Evolutionary conservation across 2,797 vertebrate genomes (phyloP), one percentile per base, ranked within the genome.

Genomic region (Pantherophis alleghaniensis): DNA sequence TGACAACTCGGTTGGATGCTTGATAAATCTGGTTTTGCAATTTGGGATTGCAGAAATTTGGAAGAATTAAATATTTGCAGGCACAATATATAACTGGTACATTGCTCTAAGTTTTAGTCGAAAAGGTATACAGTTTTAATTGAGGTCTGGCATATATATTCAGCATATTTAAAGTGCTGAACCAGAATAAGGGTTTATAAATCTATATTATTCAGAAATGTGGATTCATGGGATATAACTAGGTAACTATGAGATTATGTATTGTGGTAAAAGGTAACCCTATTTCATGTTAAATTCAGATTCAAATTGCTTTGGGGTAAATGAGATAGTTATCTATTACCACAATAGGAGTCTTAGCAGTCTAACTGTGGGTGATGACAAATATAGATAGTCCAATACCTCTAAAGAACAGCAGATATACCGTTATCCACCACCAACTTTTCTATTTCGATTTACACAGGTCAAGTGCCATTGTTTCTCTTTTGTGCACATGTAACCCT

Each of bases 401-500:
- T 83, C 37, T 47, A 83, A 47, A 47, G 74, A 47, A 47, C 63
- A 56, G n/a, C 32, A 90, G n/a, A 74, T 32, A 24, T 32, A 24
- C 53, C 32, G n/a, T 14, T 32, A 57, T 0, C 37, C 90, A 24
- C 12, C 0, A 0, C 14, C 16, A 47, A 60, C 16, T 47, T 86
- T 86, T 53, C 86, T 94, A 42, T 51, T 66, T 92, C 24, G n/a
- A 24, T 32, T 87, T 95, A 59, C 0, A 55, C 60, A 42, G 91
- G 88, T 55, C 0, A 37, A 0, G 22, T 47, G 59, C 63, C 60
- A 57, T 91, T 0, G 4, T 90, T 79, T 24, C 16, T 92, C 91
- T 92, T 93, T 69, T 87, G 37, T 89, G 51, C 1, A 0, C 86
- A 7, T 6, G 74, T 32, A 94, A 94, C 93, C 93, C 90, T 90